Base-by-base conservation (phyloP, 2,888 invertebrate species). In the Andrena camellia region DNA sequence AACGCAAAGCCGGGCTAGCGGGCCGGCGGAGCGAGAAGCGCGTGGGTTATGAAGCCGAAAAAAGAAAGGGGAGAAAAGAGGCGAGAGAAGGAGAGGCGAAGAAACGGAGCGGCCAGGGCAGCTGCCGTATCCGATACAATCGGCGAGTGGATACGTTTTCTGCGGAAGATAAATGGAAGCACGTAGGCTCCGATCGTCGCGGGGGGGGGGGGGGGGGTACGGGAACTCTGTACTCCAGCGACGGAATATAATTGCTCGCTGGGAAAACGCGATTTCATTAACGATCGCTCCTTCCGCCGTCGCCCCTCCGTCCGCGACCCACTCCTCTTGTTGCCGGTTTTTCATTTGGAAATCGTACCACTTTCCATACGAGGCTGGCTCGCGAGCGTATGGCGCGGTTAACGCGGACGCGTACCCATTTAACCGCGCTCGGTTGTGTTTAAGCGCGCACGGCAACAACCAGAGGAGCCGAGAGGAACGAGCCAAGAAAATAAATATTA, bases 101-200 rank as follows among this genome's bases (percentile, higher is more conserved):
- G 86, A 80, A 83, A 74, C 84, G 83, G 83, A 85, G 91, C 89
- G 86, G 84, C 84, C 84, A 85, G 87, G 86, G 90, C 93, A 92
- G 92, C 92, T 91, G 93, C 92, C 88, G 88, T 87, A 90, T 91
- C 90, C 90, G 93, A 92, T 92, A 92, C 92, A 92, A 93, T 92
- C 92, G 91, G 89, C 78, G 77, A 70, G 70, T 54, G 75, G 82
- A 64, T 75, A 83, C 63, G 67, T 76, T 81, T 54, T 62, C 52
- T 29, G 33, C 33, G 35, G 54, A 64, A 81, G 82, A 81, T 76
- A 81, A 81, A 75, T 75, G 62, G 68, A 75, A 63, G 71, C 52
- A 31, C 57, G 70, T 74, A 42, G 31, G 60, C 48, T 54, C 17
- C 17, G 57, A 66, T 80, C 42, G 59, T 62, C 57, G 66, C 42